Percentiles rank a stretch among this genome's conserved stretches.
Conservation (phyloP, 2,797 vertebrate genomes). For the Pristis pectinata region DNA sequence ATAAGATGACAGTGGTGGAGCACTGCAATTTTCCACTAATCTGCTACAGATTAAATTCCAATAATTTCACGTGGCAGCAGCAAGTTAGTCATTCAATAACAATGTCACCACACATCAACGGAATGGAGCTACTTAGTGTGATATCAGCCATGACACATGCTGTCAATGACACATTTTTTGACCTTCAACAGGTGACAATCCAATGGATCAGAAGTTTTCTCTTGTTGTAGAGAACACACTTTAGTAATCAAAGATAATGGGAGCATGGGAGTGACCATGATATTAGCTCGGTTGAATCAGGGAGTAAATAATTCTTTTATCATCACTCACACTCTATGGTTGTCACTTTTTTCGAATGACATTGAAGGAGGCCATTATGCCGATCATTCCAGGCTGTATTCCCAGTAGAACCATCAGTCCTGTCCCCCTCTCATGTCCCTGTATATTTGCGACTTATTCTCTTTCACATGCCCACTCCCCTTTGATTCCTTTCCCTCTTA, state of each 20-base stretch:
- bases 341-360: not conserved
- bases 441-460: too few relatives aligned
- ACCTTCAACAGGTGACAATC: not conserved
- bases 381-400: too few relatives aligned
- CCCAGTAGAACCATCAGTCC: too few relatives aligned
- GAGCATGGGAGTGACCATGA: not conserved
- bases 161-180: not conserved
- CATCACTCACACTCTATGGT: not conserved
- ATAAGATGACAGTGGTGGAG: not conserved
- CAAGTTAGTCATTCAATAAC: not conserved
- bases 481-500: too few relatives aligned
- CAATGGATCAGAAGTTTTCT: not conserved
- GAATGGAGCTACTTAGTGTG: not conserved
- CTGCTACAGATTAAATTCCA: not conserved
- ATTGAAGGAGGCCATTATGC: too few relatives aligned
- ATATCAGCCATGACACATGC: not conserved
- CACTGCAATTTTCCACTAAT: not conserved
- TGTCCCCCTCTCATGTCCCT: too few relatives aligned
- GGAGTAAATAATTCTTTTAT: not conserved
- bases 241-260: slow-evolving; percentile 12
- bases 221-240: slow-evolving; percentile 18
- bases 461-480: too few relatives aligned
- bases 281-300: not conserved
- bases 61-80: not conserved
- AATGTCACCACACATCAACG: not conserved